Base-by-base conservation (phyloP, 1,140 invertebrate genomes). In the Drosophila neocordata region DNA sequence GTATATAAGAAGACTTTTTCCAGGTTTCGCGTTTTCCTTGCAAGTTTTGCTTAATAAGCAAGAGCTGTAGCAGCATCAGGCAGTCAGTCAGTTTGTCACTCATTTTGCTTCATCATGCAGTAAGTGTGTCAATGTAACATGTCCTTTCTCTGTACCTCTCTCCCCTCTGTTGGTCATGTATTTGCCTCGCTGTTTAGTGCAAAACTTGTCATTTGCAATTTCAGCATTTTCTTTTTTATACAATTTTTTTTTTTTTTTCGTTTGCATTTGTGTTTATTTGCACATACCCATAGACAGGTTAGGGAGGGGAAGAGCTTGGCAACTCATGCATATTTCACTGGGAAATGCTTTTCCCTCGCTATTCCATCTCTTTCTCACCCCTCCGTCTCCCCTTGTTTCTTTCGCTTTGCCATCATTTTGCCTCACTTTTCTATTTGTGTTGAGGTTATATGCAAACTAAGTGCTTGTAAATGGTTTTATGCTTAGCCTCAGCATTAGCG, bases 151-250 rank as follows among this genome's bases (percentile, higher is more conserved):
- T 15, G 9, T 11, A 31, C 51, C 18, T 4, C 31, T n/a, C 41
- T 8, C 8, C 35, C 18, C 8, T 18, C 65, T 24, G 52, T 64
- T 68, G 52, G 52, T 58, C 53, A 56, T 75, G 65, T 87, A 87
- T 85, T 87, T 85, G 70, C 71, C 37, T 76, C 83, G 38, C 75
- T 88, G 82, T 75, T 88, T 87, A 87, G 83, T 87, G 82, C 82
- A 88, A 78, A 87, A 87, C 82, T 87, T 87, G 82, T 79, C 82
- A 87, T 87, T 87, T 78, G 83, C 82, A 87, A 87, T 79, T 87
- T 87, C 83, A 88, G 83, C 83, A 74, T 76, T 71, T 75, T 71
- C 60, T 70, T 51, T 18, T 55, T 6, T 24, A 31, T 51, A 52
- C 35, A 13, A 20, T 4, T 20, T 48, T 59, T 62, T 75, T 59